A percentile compares a stretch with the other conserved stretches of the same genome.
These are phyloP conservation scores for Athetis lepigone DNA, from an alignment of 2,888 invertebrate species.

Conservation along the genomic window DNA sequence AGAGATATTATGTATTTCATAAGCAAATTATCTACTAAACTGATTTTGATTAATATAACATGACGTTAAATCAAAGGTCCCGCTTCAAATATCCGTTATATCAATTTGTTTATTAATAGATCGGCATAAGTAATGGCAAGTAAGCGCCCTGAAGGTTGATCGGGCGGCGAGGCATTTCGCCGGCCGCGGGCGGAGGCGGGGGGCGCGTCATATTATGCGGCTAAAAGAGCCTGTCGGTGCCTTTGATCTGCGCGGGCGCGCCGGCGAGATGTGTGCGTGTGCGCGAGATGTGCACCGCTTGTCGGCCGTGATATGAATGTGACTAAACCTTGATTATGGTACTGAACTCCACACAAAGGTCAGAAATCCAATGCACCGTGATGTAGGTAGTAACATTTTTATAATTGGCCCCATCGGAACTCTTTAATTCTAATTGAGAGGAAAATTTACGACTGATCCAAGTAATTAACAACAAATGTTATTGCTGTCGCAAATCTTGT, in stretches of 20 bases:
- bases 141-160: constrained; percentile 79
- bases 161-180: constrained; percentile 80
- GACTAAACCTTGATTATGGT: constrained; percentile 90
- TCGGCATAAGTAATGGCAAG: constrained; percentile 89
- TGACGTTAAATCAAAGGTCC: constrained; percentile 74
- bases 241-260: constrained; percentile 87
- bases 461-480: constrained; percentile 66
- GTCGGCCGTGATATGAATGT: constrained; percentile 89
- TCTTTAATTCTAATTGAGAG: constrained; percentile 67
- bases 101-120: constrained; percentile 90
- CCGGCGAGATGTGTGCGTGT: constrained; percentile 76
- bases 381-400: constrained; percentile 73
- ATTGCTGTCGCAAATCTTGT: constrained; percentile 54
- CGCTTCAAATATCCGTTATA: constrained; percentile 82
- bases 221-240: constrained; percentile 91
- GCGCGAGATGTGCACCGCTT: constrained; percentile 85
- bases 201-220: constrained; percentile 90
- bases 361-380: constrained; percentile 79
- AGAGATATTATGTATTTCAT: constrained; percentile 24
- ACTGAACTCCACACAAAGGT: constrained; percentile 88
- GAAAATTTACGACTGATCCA: constrained; percentile 64
- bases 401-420: constrained; percentile 72
- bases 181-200: constrained; percentile 83
- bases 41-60: constrained; percentile 65
- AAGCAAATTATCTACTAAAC: constrained; percentile 56